Evolutionary conservation across 1,140 invertebrate species (phyloP), one percentile per base, ranked within the genome.

Genomic region (Portunus trituberculatus): DNA sequence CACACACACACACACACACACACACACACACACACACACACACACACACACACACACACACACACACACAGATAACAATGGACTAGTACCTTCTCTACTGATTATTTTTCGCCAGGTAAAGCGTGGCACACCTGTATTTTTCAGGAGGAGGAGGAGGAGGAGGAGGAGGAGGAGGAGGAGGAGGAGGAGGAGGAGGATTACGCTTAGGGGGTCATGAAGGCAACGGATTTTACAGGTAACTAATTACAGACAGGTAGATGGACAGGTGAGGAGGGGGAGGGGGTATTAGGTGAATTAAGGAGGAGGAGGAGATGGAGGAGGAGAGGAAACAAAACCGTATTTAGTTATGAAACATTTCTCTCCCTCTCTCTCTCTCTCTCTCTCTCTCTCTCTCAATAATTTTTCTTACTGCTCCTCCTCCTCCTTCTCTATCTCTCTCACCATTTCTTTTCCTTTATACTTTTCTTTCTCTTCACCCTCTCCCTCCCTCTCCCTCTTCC

Each of bases 81-180:
- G 52, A 10, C 31, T 25, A 25, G 20, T 12, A 20, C 32, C 29
- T 20, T 0, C 31, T 32, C 12, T 46, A 29, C 29, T 76, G 39
- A 20, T 76, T 91, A 76, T 76, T 91, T 91, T 48, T n/a, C 52
- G 14, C 90, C 52, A 91, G 52, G 29, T 91, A 48, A 84, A 84
- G 83, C 83, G 92, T 32, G 59, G 32, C 6, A 25, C 25, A 39
- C 83, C 31, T 39, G 83, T 67, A 92, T 92, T 46, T 84, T 93
- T 10, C n/a, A 48, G 31, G 92, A n/a, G 29, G 82, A n/a, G 28
- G 29, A 16, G 14, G 25, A 12, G n/a, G 4, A 20, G 25, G 29
- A 8, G 32, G 0, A 32, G 67, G 91, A 31, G 91, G 31, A 45
- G 91, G 67, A 31, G 48, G 89, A 39, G 84, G 31, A 20, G 91